A percentile compares a stretch with the other conserved stretches of the same genome.
Conservation (phyloP, 1,140 invertebrate genomes). For the Sitophilus oryzae region DNA sequence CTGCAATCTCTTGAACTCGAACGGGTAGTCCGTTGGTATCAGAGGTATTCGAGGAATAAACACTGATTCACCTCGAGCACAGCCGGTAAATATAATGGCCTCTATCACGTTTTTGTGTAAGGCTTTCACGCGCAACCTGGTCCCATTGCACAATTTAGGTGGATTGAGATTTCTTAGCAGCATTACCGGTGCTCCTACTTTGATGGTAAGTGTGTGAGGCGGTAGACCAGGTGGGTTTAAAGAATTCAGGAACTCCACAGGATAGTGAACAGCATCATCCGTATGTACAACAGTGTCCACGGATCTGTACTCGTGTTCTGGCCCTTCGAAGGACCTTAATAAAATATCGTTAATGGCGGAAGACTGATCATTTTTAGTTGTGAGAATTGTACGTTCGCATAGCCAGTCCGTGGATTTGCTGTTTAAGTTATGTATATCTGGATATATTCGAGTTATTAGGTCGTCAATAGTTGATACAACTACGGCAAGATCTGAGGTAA, state of each 20-base stretch:
- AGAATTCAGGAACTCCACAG: constrained; percentile 29
- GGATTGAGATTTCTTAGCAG: constrained; percentile 44
- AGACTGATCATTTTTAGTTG: constrained; percentile 38
- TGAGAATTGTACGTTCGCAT: constrained; percentile 36
- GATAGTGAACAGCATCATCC: constrained; percentile 32
- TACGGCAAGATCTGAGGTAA: constrained; percentile 39
- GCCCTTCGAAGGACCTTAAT: constrained; percentile 28
- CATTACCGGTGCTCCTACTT: constrained; percentile 41
- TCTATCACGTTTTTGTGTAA: constrained; percentile 33
- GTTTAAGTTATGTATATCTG: constrained; percentile 30
- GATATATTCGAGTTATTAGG: constrained; percentile 32
- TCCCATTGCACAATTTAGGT: constrained; percentile 45
- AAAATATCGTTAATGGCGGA: constrained; percentile 36
- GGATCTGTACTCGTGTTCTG: constrained; percentile 15
- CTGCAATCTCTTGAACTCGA: constrained; percentile 45
- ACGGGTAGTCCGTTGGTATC: constrained; percentile 36
- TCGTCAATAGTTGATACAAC: constrained; percentile 29
- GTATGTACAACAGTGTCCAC: not conserved
- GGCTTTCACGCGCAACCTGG: constrained; percentile 33
- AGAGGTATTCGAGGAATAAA: constrained; percentile 39
- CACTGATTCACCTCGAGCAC: constrained; percentile 33
- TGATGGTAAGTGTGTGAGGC: constrained; percentile 40
- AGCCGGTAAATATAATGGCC: constrained; percentile 27
- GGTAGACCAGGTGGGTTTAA: constrained; percentile 36
- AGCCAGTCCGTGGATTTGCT: constrained; percentile 35